Base-by-base conservation (phyloP, 2,797 vertebrate genomes). In the Simalia tracyae region DNA sequence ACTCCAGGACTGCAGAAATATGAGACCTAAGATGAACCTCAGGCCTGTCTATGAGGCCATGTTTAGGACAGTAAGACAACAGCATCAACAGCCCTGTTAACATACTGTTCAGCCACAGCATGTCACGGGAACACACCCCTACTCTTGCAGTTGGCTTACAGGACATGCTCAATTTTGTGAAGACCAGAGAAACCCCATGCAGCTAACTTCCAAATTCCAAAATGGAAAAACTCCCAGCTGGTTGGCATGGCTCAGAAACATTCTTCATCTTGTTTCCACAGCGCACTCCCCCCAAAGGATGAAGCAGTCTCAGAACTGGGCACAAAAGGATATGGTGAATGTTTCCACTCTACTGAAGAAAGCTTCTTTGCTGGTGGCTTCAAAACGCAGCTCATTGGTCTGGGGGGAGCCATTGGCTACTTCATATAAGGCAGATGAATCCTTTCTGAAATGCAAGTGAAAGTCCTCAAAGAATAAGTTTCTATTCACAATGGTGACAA, bases 251-350 rank as follows among this genome's bases (percentile, higher is more conserved):
- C 19, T 86, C 17, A 28, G 26, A n/a, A 28, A 17, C 42, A 9
- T 17, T 11, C 1, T 76, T 15, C 31, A 46, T 5, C 61, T 88
- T 64, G 60, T 19, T 89, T 57, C 88, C 42, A 1, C 72, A 2
- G 1, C 0, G 31, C 24, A 22, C 22, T 8, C 26, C 36, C 5
- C 28, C 63, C 3, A 1, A 3, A 17, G 9, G 14, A 88, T 50
- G 12, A 59, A 17, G 1, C 7, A 24, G 8, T 2, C n/a, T 28
- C 36, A 24, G 26, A 72, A 59, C 17, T 9, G 61, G 50, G 5
- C 7, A 15, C 68, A 93, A 96, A 99, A 99, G 98, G 99, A 99
- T 99, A 99, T 99, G 22, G 99, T 98, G 97, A 98, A 99, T 0
- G 99, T 98, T 92, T 99, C 98, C 90, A 99, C 99, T 96, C 99